Conservation (phyloP, 2,113 vertebrate genomes). For the Microcebus murinus region DNA sequence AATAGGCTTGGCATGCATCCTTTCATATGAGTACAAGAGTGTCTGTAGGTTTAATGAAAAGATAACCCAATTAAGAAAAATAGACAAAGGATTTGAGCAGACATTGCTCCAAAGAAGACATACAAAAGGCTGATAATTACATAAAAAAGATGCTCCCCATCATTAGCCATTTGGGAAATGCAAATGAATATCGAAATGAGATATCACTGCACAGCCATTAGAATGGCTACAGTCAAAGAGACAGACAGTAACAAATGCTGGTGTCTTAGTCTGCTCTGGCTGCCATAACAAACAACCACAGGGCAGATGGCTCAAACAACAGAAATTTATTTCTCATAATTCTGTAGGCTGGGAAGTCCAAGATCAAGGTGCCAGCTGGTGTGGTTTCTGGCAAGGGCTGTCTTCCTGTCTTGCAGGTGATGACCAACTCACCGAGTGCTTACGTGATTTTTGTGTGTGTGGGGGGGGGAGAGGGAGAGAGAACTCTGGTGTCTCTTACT, state of each 20-base stretch:
- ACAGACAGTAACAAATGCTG: not conserved
- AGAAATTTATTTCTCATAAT: not conserved
- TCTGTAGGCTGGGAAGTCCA: not conserved
- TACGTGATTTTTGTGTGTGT: not conserved
- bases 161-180: not conserved
- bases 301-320: not conserved
- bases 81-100: not conserved
- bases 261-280: not conserved
- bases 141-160: not conserved
- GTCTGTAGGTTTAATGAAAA: slow-evolving; percentile 16
- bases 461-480: not conserved
- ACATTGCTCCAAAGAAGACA: slow-evolving; percentile 44
- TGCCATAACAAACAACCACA: not conserved
- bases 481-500: not conserved
- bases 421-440: not conserved
- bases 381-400: not conserved
- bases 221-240: not conserved
- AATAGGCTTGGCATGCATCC: not conserved
- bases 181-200: not conserved
- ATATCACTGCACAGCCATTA: not conserved
- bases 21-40: not conserved
- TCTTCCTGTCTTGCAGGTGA: not conserved
- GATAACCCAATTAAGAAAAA: not conserved
- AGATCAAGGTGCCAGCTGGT: not conserved
- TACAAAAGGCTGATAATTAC: not conserved